phyloP scores from a whole-genome alignment of 92 coral and sea anemone genomes.

The Phenganax stokvisi region DNA sequence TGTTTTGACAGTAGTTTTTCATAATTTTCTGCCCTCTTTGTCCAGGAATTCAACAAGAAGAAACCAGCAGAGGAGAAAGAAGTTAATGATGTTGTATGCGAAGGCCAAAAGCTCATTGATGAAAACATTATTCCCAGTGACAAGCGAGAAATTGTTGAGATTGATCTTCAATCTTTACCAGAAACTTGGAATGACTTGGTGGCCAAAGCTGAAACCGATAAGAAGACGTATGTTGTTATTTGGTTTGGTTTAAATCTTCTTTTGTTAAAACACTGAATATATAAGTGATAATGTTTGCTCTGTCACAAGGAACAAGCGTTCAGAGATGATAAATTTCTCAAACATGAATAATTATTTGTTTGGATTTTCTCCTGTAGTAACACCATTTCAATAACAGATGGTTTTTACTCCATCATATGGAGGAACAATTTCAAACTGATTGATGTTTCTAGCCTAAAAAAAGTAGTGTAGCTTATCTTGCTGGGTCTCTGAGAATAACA shows the following conservation, averaged over 20 bases:
- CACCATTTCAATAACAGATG: neutral
- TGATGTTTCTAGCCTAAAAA: neutral
- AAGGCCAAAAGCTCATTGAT: constrained; percentile 17
- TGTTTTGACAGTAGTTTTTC: no score
- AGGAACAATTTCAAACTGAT: neutral
- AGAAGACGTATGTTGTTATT: constrained; percentile 9
- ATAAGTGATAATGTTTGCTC: neutral
- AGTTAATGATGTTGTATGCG: constrained; percentile 17
- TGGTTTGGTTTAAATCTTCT: neutral
- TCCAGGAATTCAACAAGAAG: constrained; percentile 15
- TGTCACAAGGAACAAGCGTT: neutral
- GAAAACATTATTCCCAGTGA: constrained; percentile 33
- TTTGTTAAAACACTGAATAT: neutral
- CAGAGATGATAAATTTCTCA: neutral
- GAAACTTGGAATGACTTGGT: constrained; percentile 28
- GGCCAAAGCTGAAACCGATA: constrained; percentile 18
- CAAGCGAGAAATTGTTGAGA: constrained; percentile 18
- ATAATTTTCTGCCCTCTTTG: neutral
- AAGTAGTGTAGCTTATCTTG: neutral
- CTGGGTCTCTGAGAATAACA: neutral
- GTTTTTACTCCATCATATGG: neutral
- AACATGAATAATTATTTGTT: neutral
- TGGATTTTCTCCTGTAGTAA: neutral
- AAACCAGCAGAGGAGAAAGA: constrained; percentile 14
- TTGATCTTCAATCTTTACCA: constrained; percentile 27